A percentile compares a stretch with the other conserved stretches of the same genome.
These are phyloP conservation scores for Styela clava DNA, from an alignment of 23 tunicate species.

Conservation along the genomic window DNA sequence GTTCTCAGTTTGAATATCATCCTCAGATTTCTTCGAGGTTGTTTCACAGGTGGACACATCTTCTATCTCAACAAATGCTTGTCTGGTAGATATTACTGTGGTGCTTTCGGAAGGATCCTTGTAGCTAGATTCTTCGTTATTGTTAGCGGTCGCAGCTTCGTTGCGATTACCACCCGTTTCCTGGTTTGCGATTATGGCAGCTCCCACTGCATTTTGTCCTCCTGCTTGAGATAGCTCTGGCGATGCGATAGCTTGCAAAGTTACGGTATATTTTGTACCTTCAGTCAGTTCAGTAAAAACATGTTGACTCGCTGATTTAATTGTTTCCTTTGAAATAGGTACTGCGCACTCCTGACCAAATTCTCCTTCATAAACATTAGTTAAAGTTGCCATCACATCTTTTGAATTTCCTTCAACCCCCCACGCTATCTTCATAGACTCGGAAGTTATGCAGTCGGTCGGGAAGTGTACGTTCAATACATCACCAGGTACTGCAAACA, in stretches of 20 bases:
- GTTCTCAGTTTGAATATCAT: background rate
- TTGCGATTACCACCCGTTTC: constrained; percentile 1
- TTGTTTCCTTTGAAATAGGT: background rate
- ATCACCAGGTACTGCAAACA: constrained; percentile 68
- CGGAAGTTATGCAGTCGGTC: constrained; percentile 38
- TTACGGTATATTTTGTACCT: constrained; percentile 50
- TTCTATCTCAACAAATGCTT: background rate
- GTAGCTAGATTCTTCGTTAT: too few species aligned
- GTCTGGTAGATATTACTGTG: too few species aligned
- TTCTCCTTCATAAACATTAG: constrained; percentile 28
- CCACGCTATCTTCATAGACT: constrained; percentile 58
- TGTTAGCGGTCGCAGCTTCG: too few species aligned
- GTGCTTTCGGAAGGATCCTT: too few species aligned
- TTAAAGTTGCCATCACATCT: constrained; percentile 42
- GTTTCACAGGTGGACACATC: too few species aligned
- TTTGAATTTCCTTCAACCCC: constrained; percentile 75
- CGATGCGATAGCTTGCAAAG: constrained; percentile 40
- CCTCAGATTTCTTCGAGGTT: background rate
- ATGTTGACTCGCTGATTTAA: constrained; percentile 10
- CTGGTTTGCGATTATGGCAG: background rate
- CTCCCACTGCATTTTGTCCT: constrained; percentile 43
- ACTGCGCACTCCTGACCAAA: constrained; percentile 13
- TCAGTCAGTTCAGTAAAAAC: constrained; percentile 44
- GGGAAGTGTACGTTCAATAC: constrained; percentile 66
- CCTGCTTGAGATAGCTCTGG: constrained; percentile 17